Evolutionary conservation across 1,140 invertebrate species (phyloP).

Genomic region (Planococcus citri): DNA sequence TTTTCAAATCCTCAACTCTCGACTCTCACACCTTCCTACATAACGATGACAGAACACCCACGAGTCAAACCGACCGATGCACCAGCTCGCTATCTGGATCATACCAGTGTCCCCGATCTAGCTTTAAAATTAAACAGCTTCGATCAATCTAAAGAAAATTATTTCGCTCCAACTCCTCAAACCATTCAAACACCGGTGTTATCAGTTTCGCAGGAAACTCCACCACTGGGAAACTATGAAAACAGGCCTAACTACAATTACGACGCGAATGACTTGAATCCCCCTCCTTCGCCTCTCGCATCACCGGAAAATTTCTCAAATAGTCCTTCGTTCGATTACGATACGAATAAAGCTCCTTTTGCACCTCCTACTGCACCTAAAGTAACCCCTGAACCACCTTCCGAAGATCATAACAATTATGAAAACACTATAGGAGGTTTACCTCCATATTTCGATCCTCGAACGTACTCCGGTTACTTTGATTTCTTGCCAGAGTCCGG

Average conservation of each 20-base stretch:
- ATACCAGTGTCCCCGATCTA: neutral
- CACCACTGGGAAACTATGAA: no score
- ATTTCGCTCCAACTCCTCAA: no score
- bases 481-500: neutral
- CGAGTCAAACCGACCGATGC: neutral
- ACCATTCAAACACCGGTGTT: no score
- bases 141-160: no score
- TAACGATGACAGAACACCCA: conserved; percentile 2
- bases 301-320: neutral
- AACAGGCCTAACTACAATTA: no score
- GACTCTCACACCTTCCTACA: neutral
- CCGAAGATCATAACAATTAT: neutral
- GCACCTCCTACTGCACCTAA: neutral
- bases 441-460: neutral
- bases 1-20: neutral
- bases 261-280: no score
- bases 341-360: neutral
- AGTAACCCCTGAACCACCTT: neutral
- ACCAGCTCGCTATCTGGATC: neutral
- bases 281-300: no score
- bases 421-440: neutral
- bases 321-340: neutral
- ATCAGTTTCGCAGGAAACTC: no score
- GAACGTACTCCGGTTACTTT: conserved; percentile 1
- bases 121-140: no score